A percentile compares a stretch with the other conserved stretches of the same genome.
phyloP scores from a whole-genome alignment of 2,113 vertebrate genomes.

The Polyodon spathula region DNA sequence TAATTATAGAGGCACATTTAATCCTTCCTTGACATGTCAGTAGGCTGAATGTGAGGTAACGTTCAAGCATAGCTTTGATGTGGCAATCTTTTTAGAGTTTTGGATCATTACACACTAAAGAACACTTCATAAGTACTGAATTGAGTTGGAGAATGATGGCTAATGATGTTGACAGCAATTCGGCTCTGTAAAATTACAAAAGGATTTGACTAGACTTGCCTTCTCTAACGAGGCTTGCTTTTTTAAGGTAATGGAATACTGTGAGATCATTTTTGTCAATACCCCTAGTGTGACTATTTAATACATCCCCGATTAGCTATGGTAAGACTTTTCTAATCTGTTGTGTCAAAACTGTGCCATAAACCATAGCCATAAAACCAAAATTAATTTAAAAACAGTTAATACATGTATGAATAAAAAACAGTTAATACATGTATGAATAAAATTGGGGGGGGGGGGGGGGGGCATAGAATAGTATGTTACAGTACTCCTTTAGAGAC shows the following conservation, averaged over 20 bases:
- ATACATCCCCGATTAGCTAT: constrained; percentile 14
- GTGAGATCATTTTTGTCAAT: constrained; percentile 47
- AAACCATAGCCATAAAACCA: too few relatives aligned
- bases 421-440: background rate
- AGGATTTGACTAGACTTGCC: constrained; percentile 63
- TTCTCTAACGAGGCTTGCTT: constrained; percentile 63
- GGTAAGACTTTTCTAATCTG: constrained; percentile 11
- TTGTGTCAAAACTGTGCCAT: constrained; percentile 9
- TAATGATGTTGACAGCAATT: constrained; percentile 57
- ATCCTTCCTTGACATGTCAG: constrained; percentile 56
- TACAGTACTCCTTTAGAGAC: too few relatives aligned
- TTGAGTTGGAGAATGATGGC: constrained; percentile 52
- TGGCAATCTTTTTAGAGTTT: constrained; percentile 59
- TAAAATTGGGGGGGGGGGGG: too few relatives aligned
- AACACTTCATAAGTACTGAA: constrained; percentile 46
- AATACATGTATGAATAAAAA: background rate
- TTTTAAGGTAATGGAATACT: constrained; percentile 71
- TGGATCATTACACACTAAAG: constrained; percentile 60
- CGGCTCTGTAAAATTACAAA: constrained; percentile 54
- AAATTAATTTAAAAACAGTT: too few relatives aligned
- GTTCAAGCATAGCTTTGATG: constrained; percentile 53
- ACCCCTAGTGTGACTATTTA: constrained; percentile 21
- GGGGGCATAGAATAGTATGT: too few relatives aligned
- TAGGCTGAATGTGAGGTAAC: constrained; percentile 54
- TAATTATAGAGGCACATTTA: constrained; percentile 54